Conservation (phyloP, 1,140 invertebrate species). For the Tetragonula clypearis region DNA sequence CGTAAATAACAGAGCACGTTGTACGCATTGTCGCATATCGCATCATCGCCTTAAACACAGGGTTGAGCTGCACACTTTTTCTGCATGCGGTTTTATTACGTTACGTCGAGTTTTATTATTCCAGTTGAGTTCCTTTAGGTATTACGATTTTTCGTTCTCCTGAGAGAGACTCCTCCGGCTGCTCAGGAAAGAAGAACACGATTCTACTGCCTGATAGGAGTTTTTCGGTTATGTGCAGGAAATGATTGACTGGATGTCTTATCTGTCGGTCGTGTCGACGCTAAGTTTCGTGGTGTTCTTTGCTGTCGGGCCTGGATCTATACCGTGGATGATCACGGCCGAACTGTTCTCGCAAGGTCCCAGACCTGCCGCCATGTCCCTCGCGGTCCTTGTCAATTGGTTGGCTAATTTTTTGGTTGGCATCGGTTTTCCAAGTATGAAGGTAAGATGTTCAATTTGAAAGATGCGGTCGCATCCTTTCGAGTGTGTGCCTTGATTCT, state of each 20-base stretch:
- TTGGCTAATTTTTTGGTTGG: conserved; percentile 98
- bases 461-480: neutral
- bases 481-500: neutral
- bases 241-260: conserved; percentile 99
- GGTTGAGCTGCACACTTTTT: conserved; percentile 75
- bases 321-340: conserved; percentile 99
- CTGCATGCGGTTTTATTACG: conserved; percentile 65
- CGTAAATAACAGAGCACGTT: conserved; percentile 40
- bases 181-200: conserved; percentile 81
- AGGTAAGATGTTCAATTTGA: conserved; percentile 83
- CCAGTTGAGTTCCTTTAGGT: conserved; percentile 46
- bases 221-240: conserved; percentile 97
- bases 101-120: conserved; percentile 25
- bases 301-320: conserved; percentile 97
- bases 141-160: conserved; percentile 60
- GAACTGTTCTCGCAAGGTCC: conserved; percentile 99
- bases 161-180: conserved; percentile 80
- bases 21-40: conserved; percentile 54
- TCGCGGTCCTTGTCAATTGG: conserved; percentile 99
- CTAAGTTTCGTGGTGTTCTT: conserved; percentile 98
- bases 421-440: conserved; percentile 96
- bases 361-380: conserved; percentile 97
- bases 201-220: conserved; percentile 89
- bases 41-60: conserved; percentile 68
- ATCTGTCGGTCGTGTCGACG: conserved; percentile 96